Evolutionary conservation across 2,113 vertebrate species (phyloP).

Genomic region (Setophaga kirtlandii): DNA sequence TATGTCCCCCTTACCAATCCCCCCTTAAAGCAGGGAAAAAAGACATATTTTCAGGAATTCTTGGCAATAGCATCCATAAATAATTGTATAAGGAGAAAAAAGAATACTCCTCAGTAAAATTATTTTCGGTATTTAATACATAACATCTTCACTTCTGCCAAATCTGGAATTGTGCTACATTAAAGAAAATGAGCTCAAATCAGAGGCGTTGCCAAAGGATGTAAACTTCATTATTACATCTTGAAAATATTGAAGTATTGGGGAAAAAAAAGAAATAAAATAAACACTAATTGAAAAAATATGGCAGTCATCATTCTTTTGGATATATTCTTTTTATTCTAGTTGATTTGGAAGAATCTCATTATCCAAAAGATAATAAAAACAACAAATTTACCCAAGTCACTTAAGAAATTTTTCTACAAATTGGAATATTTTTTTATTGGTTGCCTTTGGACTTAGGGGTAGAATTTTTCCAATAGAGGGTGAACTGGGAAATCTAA

Average conservation of each 20-base stretch:
- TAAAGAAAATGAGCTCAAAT: background rate
- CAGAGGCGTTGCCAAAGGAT: background rate
- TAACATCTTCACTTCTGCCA: background rate
- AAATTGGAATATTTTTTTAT: background rate
- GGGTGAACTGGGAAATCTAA: background rate
- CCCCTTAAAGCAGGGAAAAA: fast-evolving
- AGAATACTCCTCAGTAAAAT: background rate
- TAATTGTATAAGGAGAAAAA: background rate
- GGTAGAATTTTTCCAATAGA: background rate
- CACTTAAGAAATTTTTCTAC: background rate
- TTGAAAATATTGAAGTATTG: background rate
- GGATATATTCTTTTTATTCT: background rate
- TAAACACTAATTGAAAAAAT: background rate
- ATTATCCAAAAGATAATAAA: background rate
- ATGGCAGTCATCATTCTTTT: background rate
- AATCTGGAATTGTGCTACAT: background rate
- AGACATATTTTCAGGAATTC: background rate
- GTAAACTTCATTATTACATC: background rate
- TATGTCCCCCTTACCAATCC: fast-evolving
- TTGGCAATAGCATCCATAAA: background rate
- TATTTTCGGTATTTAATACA: background rate
- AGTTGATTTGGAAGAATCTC: background rate
- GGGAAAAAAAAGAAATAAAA: too few species aligned
- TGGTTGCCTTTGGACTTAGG: background rate
- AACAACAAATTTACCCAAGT: background rate